Conservation (phyloP, 2,797 vertebrate genomes). For the Sitta carolinensis region DNA sequence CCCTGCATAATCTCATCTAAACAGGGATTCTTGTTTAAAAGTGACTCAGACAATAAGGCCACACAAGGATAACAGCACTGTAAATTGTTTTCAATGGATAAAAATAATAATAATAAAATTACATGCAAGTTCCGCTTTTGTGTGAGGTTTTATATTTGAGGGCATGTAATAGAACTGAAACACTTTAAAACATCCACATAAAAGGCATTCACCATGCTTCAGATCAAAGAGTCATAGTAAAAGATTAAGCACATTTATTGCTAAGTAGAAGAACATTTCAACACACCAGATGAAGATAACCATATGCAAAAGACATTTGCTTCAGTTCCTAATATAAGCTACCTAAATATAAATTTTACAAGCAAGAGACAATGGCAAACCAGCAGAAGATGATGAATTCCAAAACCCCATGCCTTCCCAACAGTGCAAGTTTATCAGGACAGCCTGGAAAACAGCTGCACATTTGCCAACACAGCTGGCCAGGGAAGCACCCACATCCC, state of each 20-base stretch:
- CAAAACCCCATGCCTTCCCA: not conserved
- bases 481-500: not conserved
- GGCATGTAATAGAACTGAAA: not conserved
- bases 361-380: not conserved
- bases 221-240: not conserved
- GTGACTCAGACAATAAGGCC: constrained; percentile 12
- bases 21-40: constrained; percentile 19
- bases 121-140: not conserved
- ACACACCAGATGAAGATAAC: not conserved
- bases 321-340: not conserved
- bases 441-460: not conserved
- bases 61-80: not conserved
- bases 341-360: constrained; percentile 9
- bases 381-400: not conserved
- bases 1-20: constrained; percentile 22
- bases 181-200: not conserved
- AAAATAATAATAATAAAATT: constrained; percentile 4
- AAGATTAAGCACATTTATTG: not conserved
- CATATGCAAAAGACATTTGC: not conserved
- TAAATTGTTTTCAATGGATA: not conserved
- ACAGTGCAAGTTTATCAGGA: not conserved
- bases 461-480: not conserved
- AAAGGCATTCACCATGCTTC: not conserved
- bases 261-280: constrained; percentile 17
- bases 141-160: not conserved